phyloP scores from a whole-genome alignment of 2,113 vertebrate genomes.

The Dicerorhinus sumatrensis region DNA sequence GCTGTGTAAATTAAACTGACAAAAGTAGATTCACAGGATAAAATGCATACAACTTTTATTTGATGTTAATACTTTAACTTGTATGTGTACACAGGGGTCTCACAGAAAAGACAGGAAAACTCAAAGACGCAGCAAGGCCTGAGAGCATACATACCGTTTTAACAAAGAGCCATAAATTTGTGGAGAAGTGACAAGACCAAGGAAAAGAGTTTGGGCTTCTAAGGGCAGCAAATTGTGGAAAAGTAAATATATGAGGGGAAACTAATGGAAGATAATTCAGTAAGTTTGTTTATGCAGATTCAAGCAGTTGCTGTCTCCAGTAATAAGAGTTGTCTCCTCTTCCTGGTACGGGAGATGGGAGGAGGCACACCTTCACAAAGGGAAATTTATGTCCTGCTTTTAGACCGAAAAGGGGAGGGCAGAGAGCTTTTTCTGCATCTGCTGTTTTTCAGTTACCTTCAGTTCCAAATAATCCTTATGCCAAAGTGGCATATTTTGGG shows the following conservation, averaged over 20 bases:
- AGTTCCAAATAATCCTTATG: neutral
- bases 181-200: neutral
- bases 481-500: neutral
- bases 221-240: neutral
- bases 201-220: neutral
- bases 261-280: neutral
- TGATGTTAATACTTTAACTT: neutral
- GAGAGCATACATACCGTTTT: neutral
- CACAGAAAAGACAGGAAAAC: neutral
- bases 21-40: neutral
- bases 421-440: neutral
- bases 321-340: neutral
- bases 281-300: slow-evolving; percentile 5
- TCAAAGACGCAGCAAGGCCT: neutral
- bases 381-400: neutral
- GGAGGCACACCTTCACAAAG: neutral
- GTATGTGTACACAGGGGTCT: neutral
- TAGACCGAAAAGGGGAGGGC: neutral
- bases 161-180: neutral
- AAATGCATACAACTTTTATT: neutral
- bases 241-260: neutral
- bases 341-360: neutral
- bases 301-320: neutral
- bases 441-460: neutral
- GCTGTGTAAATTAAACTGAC: neutral